Conservation (phyloP, 2,888 invertebrate genomes). For the Cyclophora punctaria region DNA sequence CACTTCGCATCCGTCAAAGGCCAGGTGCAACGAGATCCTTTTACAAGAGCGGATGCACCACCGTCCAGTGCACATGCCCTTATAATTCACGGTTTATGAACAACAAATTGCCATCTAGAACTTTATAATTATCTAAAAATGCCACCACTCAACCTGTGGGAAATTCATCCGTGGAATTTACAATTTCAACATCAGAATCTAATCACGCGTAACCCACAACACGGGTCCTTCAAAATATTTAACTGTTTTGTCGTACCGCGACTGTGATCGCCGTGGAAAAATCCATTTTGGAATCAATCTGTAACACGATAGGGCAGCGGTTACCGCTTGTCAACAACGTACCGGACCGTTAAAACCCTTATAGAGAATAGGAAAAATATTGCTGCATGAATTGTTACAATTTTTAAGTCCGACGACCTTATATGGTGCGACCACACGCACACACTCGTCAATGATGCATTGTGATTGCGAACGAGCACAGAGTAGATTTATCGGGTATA, state of each 20-base stretch:
- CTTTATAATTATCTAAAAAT: too few relatives aligned
- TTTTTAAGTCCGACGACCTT: conserved; percentile 30
- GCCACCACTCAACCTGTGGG: too few relatives aligned
- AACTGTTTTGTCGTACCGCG: too few relatives aligned
- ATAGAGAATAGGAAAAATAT: conserved; percentile 27
- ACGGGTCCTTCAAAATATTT: too few relatives aligned
- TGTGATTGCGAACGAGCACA: conserved; percentile 28
- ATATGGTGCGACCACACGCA: conserved; percentile 41
- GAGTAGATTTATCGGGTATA: conserved; percentile 43
- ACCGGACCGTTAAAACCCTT: conserved; percentile 25
- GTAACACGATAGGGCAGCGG: too few relatives aligned
- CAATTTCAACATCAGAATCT: too few relatives aligned
- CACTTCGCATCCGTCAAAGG: conserved; percentile 8
- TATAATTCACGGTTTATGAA: too few relatives aligned
- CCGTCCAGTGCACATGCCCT: conserved; percentile 4
- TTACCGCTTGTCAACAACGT: conserved; percentile 7
- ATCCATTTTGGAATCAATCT: too few relatives aligned
- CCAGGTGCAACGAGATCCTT: conserved; percentile 15
- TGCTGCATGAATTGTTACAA: conserved; percentile 20
- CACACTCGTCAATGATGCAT: conserved; percentile 32
- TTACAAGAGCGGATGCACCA: conserved; percentile 16
- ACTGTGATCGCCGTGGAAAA: too few relatives aligned
- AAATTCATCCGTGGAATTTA: too few relatives aligned
- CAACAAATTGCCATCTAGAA: too few relatives aligned
- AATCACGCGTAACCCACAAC: too few relatives aligned